A percentile compares a stretch with the other conserved stretches of the same genome.
phyloP scores from a whole-genome alignment of 1,140 invertebrate genomes.

The Plectrocnemia conspersa region DNA sequence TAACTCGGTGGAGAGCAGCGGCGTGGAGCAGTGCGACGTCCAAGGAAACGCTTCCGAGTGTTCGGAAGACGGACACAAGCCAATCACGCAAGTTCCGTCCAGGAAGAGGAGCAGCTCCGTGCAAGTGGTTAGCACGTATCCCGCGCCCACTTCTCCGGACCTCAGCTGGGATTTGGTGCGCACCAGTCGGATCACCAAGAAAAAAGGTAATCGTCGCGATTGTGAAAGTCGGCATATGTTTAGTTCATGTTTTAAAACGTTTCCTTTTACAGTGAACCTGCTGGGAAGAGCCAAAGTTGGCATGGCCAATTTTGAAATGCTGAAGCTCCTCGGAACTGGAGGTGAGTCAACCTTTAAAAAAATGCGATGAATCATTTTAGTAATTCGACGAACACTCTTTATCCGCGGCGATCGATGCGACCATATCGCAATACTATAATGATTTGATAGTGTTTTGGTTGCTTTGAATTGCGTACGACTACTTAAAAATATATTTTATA shows the following conservation, averaged over 20 bases:
- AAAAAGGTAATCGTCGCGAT: constrained; percentile 24
- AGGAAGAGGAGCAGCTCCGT: constrained; percentile 26
- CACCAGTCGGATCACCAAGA: constrained; percentile 27
- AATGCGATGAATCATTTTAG: constrained; percentile 4
- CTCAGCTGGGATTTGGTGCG: constrained; percentile 16
- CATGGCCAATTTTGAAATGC: constrained; percentile 28
- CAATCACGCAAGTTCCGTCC: not conserved
- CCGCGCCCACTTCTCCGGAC: constrained; percentile 1
- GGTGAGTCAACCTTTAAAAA: constrained; percentile 22
- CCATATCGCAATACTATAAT: too few relatives aligned
- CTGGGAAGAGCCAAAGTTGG: constrained; percentile 27
- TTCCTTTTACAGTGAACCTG: constrained; percentile 29
- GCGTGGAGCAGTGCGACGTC: not conserved
- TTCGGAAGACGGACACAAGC: not conserved
- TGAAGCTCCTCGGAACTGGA: constrained; percentile 31
- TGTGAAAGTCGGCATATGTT: not conserved
- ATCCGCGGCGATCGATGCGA: not conserved
- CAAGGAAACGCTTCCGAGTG: not conserved
- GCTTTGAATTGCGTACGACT: too few relatives aligned
- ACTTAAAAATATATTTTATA: too few relatives aligned
- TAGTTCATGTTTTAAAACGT: not conserved
- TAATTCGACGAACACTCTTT: not conserved
- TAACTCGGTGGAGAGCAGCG: constrained; percentile 10
- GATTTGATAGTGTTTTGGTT: too few relatives aligned
- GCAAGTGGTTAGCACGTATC: constrained; percentile 20